Conservation (phyloP, 2,113 vertebrate species). For the Spheniscus mendiculus region DNA sequence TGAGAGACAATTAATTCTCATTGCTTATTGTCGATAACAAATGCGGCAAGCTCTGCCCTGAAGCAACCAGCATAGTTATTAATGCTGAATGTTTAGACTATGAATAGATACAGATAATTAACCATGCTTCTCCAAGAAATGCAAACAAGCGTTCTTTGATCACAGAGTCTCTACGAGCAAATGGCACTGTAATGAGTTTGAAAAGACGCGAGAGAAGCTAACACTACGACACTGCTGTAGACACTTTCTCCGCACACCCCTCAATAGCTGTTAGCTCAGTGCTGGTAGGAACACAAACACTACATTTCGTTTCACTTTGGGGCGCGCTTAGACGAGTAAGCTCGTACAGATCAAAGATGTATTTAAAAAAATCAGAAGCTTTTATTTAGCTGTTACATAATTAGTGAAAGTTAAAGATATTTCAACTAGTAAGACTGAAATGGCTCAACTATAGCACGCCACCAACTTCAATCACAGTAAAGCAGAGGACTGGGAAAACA, state of each 20-base stretch:
- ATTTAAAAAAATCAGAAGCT: not conserved
- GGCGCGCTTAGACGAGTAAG: not conserved
- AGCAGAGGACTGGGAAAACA: not conserved
- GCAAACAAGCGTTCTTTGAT: not conserved
- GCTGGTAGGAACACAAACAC: not conserved
- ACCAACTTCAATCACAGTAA: not conserved
- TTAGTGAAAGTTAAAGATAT: not conserved
- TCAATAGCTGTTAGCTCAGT: not conserved
- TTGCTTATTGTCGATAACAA: conserved; percentile 8
- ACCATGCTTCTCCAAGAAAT: not conserved
- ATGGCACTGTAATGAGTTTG: not conserved
- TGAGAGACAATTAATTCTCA: conserved; percentile 7
- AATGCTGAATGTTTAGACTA: not conserved
- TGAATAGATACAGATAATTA: conserved; percentile 4
- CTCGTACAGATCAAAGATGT: not conserved
- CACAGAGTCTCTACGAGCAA: not conserved
- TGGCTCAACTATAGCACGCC: not conserved
- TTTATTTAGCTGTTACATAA: not conserved
- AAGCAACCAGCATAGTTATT: not conserved
- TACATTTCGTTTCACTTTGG: not conserved
- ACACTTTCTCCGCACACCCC: not conserved
- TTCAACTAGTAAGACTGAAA: not conserved
- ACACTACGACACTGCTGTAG: not conserved
- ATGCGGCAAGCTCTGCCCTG: not conserved
- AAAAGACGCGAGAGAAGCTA: not conserved